Conservation (phyloP, 2,113 vertebrate species). For the Amblyopsis rosae region DNA sequence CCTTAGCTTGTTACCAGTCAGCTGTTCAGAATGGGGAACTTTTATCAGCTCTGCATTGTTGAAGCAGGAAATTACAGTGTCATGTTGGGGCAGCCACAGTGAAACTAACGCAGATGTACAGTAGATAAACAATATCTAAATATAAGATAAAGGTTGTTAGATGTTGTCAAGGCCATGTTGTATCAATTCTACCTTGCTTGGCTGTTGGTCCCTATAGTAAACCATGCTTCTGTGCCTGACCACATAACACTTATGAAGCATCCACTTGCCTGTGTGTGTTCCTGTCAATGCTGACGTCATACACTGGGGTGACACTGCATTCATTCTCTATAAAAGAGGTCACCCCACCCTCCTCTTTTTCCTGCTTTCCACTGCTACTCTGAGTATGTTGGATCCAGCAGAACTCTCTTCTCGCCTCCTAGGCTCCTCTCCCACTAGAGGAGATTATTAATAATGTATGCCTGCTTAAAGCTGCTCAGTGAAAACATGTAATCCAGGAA, state of each 20-base stretch:
- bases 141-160: too few species aligned
- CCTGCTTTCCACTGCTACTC: background rate
- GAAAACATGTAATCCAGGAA: constrained; percentile 15
- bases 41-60: constrained; percentile 19
- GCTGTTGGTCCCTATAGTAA: background rate
- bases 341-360: background rate
- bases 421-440: constrained; percentile 1
- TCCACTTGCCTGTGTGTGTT: constrained; percentile 15
- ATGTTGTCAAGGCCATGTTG: too few species aligned
- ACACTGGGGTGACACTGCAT: constrained; percentile 7
- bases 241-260: background rate
- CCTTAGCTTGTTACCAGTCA: constrained; percentile 34
- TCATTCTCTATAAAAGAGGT: constrained; percentile 30
- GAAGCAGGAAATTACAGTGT: constrained; percentile 24
- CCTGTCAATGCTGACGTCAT: constrained; percentile 4
- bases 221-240: background rate
- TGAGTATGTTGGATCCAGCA: constrained; percentile 24
- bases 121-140: too few species aligned
- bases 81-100: background rate
- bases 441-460: constrained; percentile 48
- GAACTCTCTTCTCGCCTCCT: constrained; percentile 16
- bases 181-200: too few species aligned
- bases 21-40: background rate
- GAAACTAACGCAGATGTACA: background rate
- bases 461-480: constrained; percentile 25